A percentile compares a stretch with the other conserved stretches of the same genome.
phyloP scores from a whole-genome alignment of 2,113 vertebrate genomes.

The Haplochromis burtoni region DNA sequence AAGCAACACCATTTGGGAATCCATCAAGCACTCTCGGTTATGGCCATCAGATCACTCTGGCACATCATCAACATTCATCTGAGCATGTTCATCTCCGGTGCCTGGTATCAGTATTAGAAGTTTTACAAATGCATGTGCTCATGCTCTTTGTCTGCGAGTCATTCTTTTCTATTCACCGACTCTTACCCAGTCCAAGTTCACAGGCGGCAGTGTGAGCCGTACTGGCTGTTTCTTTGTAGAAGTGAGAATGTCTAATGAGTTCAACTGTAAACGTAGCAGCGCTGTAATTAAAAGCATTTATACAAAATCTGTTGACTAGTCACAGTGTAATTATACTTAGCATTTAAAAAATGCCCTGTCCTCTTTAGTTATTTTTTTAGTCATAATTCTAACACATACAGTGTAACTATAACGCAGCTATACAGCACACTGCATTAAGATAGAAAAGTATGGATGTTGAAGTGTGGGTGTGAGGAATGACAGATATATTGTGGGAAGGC shows the following conservation, averaged over 20 bases:
- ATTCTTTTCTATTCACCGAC: not conserved
- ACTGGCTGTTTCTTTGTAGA: not conserved
- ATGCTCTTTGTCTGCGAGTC: not conserved
- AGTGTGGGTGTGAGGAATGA: not conserved
- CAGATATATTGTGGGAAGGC: not conserved
- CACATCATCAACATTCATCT: slow-evolving; percentile 3
- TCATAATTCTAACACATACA: not conserved
- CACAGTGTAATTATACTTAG: not conserved
- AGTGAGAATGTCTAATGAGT: not conserved
- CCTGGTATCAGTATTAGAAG: not conserved
- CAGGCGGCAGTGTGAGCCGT: not conserved
- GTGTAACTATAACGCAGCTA: accelerated
- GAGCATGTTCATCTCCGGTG: not conserved
- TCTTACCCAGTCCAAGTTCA: not conserved
- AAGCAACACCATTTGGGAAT: slow-evolving; percentile 33
- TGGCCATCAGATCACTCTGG: not conserved
- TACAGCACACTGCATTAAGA: not conserved
- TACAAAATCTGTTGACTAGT: not conserved
- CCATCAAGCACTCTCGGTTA: not conserved
- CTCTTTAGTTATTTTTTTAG: not conserved
- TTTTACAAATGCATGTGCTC: not conserved
- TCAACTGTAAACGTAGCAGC: not conserved
- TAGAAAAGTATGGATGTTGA: not conserved
- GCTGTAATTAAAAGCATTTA: not conserved
- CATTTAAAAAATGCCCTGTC: not conserved